Conservation (phyloP, 2,797 vertebrate genomes). For the Hoplostethus mediterraneus region DNA sequence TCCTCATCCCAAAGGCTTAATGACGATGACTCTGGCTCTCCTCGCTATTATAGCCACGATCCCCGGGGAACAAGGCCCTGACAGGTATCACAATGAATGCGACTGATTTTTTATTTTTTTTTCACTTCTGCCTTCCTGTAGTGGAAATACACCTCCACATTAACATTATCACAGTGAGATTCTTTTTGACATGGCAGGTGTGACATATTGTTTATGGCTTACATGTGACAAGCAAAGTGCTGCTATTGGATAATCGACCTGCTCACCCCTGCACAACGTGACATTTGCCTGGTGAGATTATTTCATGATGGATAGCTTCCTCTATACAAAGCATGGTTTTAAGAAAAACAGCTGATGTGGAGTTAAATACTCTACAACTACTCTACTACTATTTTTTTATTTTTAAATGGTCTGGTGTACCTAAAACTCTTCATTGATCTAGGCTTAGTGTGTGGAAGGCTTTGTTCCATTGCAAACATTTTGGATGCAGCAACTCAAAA, state of each 20-base stretch:
- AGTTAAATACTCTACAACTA: too few relatives aligned
- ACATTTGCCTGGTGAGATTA: not conserved
- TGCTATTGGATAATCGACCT: slow-evolving; percentile 10
- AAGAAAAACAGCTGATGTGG: slow-evolving; percentile 9
- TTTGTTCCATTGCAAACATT: too few relatives aligned
- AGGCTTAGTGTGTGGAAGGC: too few relatives aligned
- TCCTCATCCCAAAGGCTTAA: slow-evolving; percentile 67
- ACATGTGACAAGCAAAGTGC: slow-evolving; percentile 25
- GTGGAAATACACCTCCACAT: slow-evolving; percentile 38
- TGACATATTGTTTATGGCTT: slow-evolving; percentile 35
- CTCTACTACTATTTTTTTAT: not conserved
- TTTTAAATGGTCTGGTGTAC: not conserved
- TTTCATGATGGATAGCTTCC: slow-evolving; percentile 23
- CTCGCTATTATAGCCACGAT: slow-evolving; percentile 45
- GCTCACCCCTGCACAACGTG: slow-evolving; percentile 3
- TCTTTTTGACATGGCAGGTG: slow-evolving; percentile 24
- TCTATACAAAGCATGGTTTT: slow-evolving; percentile 14
- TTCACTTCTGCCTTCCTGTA: slow-evolving; percentile 30
- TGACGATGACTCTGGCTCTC: slow-evolving; percentile 56
- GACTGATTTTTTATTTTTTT: slow-evolving; percentile 27
- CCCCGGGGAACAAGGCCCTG: slow-evolving; percentile 44
- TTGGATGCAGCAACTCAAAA: too few relatives aligned
- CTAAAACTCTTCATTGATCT: slow-evolving; percentile 6
- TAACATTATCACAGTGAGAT: slow-evolving; percentile 24
- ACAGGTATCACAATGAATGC: slow-evolving; percentile 51